Base-by-base conservation (phyloP, 2,888 invertebrate genomes). In the Bembecia ichneumoniformis region DNA sequence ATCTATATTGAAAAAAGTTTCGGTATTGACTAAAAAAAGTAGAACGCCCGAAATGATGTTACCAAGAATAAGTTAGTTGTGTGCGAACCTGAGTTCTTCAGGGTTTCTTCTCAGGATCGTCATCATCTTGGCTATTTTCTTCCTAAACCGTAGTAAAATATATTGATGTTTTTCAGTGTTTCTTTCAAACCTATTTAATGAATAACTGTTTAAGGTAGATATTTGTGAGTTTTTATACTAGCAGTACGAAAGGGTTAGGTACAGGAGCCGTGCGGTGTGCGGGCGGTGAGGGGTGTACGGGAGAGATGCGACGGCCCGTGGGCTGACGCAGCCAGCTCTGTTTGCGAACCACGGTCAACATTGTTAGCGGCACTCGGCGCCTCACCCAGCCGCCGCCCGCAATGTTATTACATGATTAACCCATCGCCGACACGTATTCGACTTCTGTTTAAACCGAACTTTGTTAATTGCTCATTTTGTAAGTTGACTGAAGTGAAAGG, bases 361-460 rank as follows among this genome's bases (percentile, higher is more conserved):
- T 87, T 83, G 86, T 87, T 87, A 87, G 82, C 65, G 62, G 63
- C 53, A 51, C 34, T 51, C 50, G 53, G 53, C 54, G 51, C 45
- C 54, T 48, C 53, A 54, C 56, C 51, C 50, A 67, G 60, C 28
- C 54, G 40, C 36, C 4, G 14, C 43, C 34, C 55, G 74, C 76
- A 82, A 82, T 78, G 80, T 78, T 80, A 82, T 83, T 79, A 82
- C 74, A 78, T 80, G 80, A 82, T 83, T 81, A 75, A 69, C 71
- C 68, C 73, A 61, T 64, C 63, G 58, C 68, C 69, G 68, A 77
- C 81, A 77, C 76, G 73, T 77, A 73, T 68, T 62, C 60, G 52
- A 66, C 66, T 65, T 60, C 65, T 75, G 71, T 78, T 79, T 77
- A 69, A 65, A 71, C 68, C 70, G 64, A 46, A 63, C 69, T 70